Base-by-base conservation (phyloP, 1,140 invertebrate species). In the Tachypleus tridentatus region DNA sequence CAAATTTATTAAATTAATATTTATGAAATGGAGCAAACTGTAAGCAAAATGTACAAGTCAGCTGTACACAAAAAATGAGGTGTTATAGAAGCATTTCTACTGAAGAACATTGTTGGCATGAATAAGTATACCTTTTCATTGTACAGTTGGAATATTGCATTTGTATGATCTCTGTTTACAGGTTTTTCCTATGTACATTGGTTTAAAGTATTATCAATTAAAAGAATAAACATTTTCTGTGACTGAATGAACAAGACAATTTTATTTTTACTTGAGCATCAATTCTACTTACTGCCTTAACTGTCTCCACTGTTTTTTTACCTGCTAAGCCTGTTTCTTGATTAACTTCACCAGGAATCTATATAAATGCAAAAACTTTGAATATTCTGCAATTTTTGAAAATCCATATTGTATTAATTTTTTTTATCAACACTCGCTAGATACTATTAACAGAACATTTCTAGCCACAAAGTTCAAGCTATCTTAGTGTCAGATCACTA, bases 271-370 rank as follows among this genome's bases (percentile, higher is more conserved):
- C 29, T 29, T 29, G 29, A 53, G 9, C n/a, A 47, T 49, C 60
- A 57, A 9, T 5, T 4, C 0, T 3, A 82, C 82, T 84, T 81
- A 91, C 89, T 62, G 85, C 88, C 82, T 87, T 91, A 76, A 98
- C 89, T 68, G 90, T 91, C 59, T 91, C 89, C 10, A 92, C 82
- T 0, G 93, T 97, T 80, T 93, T 95, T 69, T 86, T 88, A 0
- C 90, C 87, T 4, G 95, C 87, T 70, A 97, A 79, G 54, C 84
- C 85, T 49, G 92, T 80, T 68, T 88, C 86, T 9, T 85, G 84
- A 64, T 79, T 77, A 4, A 72, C 74, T 70, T 82, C 81, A 5
- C 79, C 79, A 53, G 77, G 72, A 51, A 82, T 60, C 58, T 71
- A 58, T 11, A 50, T 56, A 5, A 61, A 57, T 50, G 7, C 9